Evolutionary conservation across 1,140 invertebrate species (phyloP).

Genomic region (Laupala kohalensis): DNA sequence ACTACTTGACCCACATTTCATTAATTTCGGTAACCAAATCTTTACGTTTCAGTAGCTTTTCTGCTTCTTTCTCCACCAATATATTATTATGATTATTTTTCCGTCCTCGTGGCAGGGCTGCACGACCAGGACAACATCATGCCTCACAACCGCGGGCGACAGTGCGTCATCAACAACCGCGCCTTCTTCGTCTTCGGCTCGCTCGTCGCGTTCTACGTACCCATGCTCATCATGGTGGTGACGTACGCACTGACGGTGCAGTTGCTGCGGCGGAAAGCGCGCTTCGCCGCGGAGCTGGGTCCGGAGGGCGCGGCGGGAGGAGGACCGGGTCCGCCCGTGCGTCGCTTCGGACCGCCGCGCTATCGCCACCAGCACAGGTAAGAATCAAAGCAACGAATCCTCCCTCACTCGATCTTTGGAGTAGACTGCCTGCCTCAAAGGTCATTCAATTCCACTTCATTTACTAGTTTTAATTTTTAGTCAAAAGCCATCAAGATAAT

Average conservation of each 20-base stretch:
- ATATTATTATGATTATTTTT: too few relatives aligned
- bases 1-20: too few relatives aligned
- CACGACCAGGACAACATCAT: conserved; percentile 37
- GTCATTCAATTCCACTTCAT: too few relatives aligned
- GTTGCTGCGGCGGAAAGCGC: conserved; percentile 41
- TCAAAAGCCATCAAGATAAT: too few relatives aligned
- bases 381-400: too few relatives aligned
- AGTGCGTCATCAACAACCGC: conserved; percentile 75
- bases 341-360: conserved; percentile 32
- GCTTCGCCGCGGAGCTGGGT: conserved; percentile 42
- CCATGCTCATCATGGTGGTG: conserved; percentile 81
- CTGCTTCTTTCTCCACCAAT: too few relatives aligned
- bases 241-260: conserved; percentile 82
- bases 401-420: too few relatives aligned
- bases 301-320: conserved; percentile 37
- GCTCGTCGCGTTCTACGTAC: conserved; percentile 82
- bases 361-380: conserved; percentile 25
- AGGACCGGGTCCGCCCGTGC: conserved; percentile 39
- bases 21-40: too few relatives aligned
- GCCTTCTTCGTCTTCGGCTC: conserved; percentile 80
- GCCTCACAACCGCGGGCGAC: conserved; percentile 48
- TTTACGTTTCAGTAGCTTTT: too few relatives aligned
- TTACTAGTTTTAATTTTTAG: too few relatives aligned
- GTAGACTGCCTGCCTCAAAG: too few relatives aligned
- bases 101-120: conserved; percentile 2